Conservation (phyloP, 2,888 invertebrate genomes). For the Actias luna region DNA sequence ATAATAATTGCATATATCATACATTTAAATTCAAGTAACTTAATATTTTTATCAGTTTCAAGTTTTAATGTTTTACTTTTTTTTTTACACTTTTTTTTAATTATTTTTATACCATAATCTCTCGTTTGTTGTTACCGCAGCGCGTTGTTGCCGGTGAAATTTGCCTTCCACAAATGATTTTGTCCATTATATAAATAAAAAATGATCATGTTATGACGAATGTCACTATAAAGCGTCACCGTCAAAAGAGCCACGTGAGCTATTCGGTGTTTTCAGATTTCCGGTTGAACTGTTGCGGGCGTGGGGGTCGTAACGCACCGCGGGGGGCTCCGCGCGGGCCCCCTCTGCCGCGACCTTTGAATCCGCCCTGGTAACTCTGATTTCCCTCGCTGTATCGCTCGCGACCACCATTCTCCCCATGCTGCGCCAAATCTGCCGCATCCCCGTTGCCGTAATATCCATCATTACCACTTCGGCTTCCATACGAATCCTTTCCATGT, state of each 20-base stretch:
- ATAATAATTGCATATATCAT: conserved; percentile 80
- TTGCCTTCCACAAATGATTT: conserved; percentile 84
- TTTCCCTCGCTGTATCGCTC: conserved; percentile 72
- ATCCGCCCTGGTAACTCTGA: conserved; percentile 80
- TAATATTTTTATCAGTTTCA: conserved; percentile 81
- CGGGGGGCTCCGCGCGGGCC: conserved; percentile 58
- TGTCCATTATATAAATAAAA: conserved; percentile 56
- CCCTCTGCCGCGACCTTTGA: conserved; percentile 78
- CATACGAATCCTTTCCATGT: conserved; percentile 57
- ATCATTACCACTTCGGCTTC: conserved; percentile 54
- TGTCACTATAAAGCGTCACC: conserved; percentile 36
- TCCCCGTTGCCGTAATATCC: conserved; percentile 71
- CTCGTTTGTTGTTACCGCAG: conserved; percentile 79
- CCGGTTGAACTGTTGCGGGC: conserved; percentile 60
- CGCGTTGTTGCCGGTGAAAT: conserved; percentile 87
- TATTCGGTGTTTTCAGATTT: conserved; percentile 67
- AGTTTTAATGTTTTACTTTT: conserved; percentile 81
- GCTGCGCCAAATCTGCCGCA: conserved; percentile 66
- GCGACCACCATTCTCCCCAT: conserved; percentile 75
- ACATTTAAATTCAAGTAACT: conserved; percentile 80
- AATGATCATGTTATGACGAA: conserved; percentile 29
- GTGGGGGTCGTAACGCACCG: conserved; percentile 47
- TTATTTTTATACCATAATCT: conserved; percentile 81
- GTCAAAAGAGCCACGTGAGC: conserved; percentile 33
- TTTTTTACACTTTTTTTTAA: conserved; percentile 71